Evolutionary conservation across 1,140 invertebrate species (phyloP).

Genomic region (Drosophila bocqueti): DNA sequence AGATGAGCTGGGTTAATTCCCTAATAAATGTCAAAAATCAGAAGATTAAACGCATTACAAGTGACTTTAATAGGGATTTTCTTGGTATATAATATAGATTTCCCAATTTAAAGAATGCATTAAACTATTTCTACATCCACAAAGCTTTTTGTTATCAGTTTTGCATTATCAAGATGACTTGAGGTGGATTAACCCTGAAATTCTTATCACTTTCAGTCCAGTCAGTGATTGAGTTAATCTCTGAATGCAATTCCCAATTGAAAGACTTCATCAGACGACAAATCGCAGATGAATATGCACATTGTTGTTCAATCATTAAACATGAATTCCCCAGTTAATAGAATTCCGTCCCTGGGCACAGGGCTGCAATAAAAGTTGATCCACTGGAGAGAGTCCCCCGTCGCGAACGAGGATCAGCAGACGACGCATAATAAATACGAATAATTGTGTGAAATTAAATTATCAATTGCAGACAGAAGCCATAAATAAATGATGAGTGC

Average conservation of each 20-base stretch:
- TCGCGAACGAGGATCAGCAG: conserved; percentile 26
- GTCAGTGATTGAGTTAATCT: conserved; percentile 27
- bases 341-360: conserved; percentile 38
- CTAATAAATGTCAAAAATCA: neutral
- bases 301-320: conserved; percentile 40
- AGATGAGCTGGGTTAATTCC: neutral
- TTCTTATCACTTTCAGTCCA: conserved; percentile 19
- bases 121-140: neutral
- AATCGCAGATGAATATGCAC: conserved; percentile 48
- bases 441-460: conserved; percentile 76
- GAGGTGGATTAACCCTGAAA: conserved; percentile 31
- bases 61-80: no score
- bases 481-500: conserved; percentile 71
- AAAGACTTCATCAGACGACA: conserved; percentile 44
- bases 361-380: conserved; percentile 51
- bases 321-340: conserved; percentile 52
- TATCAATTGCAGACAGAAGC: conserved; percentile 73
- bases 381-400: conserved; percentile 24
- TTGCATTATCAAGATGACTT: conserved; percentile 10
- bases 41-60: neutral
- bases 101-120: neutral
- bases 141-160: neutral
- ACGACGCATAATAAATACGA: conserved; percentile 70
- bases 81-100: neutral
- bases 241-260: conserved; percentile 34